Conservation (phyloP, 2,888 invertebrate species). For the Ornithoptera alexandrae region DNA sequence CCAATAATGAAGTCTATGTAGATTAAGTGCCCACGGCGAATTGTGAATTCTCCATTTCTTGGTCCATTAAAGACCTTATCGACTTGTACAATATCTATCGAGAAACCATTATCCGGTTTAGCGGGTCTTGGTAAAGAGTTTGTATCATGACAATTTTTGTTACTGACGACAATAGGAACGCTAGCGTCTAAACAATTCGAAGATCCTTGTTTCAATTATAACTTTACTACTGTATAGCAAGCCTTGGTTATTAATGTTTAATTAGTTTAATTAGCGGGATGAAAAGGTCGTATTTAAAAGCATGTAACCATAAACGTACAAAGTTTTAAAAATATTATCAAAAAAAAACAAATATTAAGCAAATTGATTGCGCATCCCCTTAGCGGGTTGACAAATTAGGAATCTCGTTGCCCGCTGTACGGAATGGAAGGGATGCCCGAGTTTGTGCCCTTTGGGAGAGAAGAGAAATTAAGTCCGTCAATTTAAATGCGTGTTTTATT, state of each 20-base stretch:
- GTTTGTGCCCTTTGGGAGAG: constrained; percentile 7
- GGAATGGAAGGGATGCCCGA: constrained; percentile 4
- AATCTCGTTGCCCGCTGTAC: not conserved
- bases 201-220: too few species aligned
- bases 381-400: constrained; percentile 7
- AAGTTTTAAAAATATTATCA: too few species aligned
- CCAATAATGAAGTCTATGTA: constrained; percentile 24
- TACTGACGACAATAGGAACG: too few species aligned
- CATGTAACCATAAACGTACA: too few species aligned
- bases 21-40: constrained; percentile 13
- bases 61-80: constrained; percentile 13
- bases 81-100: not conserved
- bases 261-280: too few species aligned
- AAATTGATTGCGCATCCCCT: not conserved
- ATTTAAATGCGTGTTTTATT: not conserved
- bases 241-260: too few species aligned
- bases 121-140: too few species aligned
- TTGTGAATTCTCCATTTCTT: constrained; percentile 21
- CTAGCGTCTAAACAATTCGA: too few species aligned
- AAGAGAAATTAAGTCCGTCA: not conserved
- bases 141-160: too few species aligned
- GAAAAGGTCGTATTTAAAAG: too few species aligned
- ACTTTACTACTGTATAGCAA: too few species aligned
- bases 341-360: not conserved
- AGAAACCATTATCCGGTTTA: not conserved